Conservation (phyloP, 2,888 invertebrate genomes). For the Drosophila anomalata region DNA sequence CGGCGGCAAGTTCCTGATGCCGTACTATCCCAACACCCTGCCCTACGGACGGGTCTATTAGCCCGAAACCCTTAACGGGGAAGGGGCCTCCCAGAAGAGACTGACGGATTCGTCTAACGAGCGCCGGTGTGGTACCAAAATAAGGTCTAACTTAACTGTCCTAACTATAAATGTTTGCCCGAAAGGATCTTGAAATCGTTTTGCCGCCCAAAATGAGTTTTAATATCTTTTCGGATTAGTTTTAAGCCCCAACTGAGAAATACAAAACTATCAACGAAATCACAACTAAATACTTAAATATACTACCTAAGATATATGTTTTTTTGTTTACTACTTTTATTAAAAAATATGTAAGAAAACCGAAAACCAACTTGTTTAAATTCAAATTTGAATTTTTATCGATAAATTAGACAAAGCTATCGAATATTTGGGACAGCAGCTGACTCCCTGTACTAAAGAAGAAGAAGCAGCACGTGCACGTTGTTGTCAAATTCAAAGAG, state of each 20-base stretch:
- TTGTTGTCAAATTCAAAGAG: conserved; percentile 16
- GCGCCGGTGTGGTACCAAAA: conserved; percentile 28
- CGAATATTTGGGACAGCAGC: conserved; percentile 3
- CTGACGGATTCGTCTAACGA: conserved; percentile 57
- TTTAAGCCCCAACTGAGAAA: neutral
- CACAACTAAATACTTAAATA: neutral
- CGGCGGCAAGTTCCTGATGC: conserved; percentile 82
- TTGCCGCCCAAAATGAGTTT: conserved; percentile 32
- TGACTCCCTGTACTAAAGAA: conserved; percentile 14
- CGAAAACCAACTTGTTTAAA: neutral
- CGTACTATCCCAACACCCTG: conserved; percentile 82
- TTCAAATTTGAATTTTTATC: neutral
- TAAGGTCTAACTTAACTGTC: conserved; percentile 32
- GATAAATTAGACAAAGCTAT: neutral
- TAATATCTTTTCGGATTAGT: conserved; percentile 38
- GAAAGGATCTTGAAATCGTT: conserved; percentile 47
- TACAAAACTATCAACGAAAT: neutral
- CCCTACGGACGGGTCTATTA: conserved; percentile 83
- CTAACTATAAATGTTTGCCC: conserved; percentile 3
- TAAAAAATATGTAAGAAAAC: neutral
- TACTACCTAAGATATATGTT: neutral
- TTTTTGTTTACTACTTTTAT: neutral
- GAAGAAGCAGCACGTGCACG: conserved; percentile 46
- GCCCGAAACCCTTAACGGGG: neutral
- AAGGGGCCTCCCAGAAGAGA: conserved; percentile 42